phyloP scores from a whole-genome alignment of 1,140 invertebrate genomes.

The Drosophila asahinai region DNA sequence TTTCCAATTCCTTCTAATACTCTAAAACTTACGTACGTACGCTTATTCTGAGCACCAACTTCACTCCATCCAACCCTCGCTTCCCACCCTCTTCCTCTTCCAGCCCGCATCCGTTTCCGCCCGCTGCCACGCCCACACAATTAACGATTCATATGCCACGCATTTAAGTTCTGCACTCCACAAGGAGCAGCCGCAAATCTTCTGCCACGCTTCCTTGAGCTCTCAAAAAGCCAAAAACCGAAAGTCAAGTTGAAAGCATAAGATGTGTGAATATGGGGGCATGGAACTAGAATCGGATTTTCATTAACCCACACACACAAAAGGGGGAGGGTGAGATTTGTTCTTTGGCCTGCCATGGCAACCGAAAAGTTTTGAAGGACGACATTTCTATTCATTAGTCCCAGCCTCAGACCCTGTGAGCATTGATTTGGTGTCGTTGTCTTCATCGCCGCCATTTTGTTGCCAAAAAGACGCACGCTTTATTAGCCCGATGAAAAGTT shows the following conservation, averaged over 20 bases:
- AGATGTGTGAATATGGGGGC: slow-evolving; percentile 27
- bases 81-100: neutral
- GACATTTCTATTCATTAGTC: slow-evolving; percentile 80
- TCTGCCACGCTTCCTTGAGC: slow-evolving; percentile 51
- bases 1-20: slow-evolving; percentile 4
- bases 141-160: slow-evolving; percentile 76
- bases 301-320: slow-evolving; percentile 65
- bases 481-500: slow-evolving; percentile 77
- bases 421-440: slow-evolving; percentile 67
- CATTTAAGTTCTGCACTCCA: slow-evolving; percentile 71
- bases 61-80: slow-evolving; percentile 16
- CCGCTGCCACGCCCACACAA: slow-evolving; percentile 41
- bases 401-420: slow-evolving; percentile 29
- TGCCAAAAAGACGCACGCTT: slow-evolving; percentile 67
- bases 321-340: slow-evolving; percentile 14
- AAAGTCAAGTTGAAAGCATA: slow-evolving; percentile 50
- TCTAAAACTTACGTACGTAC: too few relatives aligned
- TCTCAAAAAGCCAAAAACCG: slow-evolving; percentile 55
- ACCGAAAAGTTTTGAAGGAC: slow-evolving; percentile 74
- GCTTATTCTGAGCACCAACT: neutral
- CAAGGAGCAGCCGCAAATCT: slow-evolving; percentile 61
- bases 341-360: slow-evolving; percentile 39
- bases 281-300: slow-evolving; percentile 63
- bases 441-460: slow-evolving; percentile 40
- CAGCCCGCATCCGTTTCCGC: slow-evolving; percentile 16